Evolutionary conservation across 2,888 invertebrate species (phyloP).

Genomic region (Mythimna ferrago): DNA sequence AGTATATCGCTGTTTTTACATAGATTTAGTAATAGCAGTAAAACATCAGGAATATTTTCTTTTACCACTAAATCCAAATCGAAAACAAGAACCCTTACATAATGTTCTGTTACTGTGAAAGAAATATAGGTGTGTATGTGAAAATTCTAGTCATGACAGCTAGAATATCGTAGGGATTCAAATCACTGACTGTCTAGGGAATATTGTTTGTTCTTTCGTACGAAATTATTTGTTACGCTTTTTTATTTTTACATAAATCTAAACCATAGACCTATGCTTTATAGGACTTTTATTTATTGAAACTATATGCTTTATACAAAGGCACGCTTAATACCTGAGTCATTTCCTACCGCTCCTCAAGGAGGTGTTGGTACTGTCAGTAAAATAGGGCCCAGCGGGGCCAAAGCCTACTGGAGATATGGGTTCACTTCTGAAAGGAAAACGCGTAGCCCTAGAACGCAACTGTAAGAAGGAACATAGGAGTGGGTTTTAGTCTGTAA

Average conservation of each 20-base stretch:
- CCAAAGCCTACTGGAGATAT: no score
- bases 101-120: slow-evolving; percentile 11
- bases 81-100: slow-evolving; percentile 4
- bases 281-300: background rate
- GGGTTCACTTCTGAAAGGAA: no score
- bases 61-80: slow-evolving; percentile 1
- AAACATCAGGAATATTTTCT: background rate
- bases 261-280: background rate
- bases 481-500: no score
- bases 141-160: slow-evolving; percentile 45
- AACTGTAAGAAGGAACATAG: no score
- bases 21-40: background rate
- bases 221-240: background rate
- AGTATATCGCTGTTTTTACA: background rate
- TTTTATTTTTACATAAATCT: background rate
- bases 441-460: no score
- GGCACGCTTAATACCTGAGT: no score
- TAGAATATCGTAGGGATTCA: slow-evolving; percentile 52
- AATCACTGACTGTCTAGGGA: slow-evolving; percentile 14
- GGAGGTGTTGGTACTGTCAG: no score
- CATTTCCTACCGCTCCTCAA: no score
- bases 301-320: no score
- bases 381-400: no score
- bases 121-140: slow-evolving; percentile 26
- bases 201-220: background rate